Evolutionary conservation across 2,797 vertebrate genomes (phyloP), one percentile per base, ranked within the genome.

Genomic region (Ficedula albicollis): DNA sequence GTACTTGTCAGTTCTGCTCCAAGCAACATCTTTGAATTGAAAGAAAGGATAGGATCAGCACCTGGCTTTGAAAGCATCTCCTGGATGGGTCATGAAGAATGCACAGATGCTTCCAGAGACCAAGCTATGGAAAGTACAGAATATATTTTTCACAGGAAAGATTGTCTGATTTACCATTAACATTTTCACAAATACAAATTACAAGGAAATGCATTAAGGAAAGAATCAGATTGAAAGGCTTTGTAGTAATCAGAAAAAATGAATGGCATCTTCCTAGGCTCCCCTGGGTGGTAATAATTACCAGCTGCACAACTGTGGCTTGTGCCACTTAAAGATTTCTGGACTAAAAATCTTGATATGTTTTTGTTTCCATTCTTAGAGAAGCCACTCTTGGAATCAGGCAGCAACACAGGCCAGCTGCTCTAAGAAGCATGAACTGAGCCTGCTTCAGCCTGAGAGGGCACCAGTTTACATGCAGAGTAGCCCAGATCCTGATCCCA

Each of bases 141-240:
- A 84, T 73, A 41, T 66, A 26, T 84, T 91, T 94, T 82, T 52
- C 80, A 87, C 74, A 89, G 74, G 74, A 95, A 95, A 82, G 70
- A 80, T 41, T 67, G 38, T 89, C 55, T 87, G 56, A 90, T 91
- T 95, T 89, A 67, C 44, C 27, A 68, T 39, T 85, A 87, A 44
- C 82, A 78, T 87, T 73, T 81, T 87, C 78, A 85, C 58, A 91
- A 91, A 81, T 21, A 88, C 20, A 92, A 85, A 95, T 77, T 83
- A 94, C 29, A 81, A 91, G 91, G 89, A 95, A 91, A 95, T 81
- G 59, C 80, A 90, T 93, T 84, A 84, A 97, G 86, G 84, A 94
- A 95, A 93, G 55, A 95, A 95, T 96, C 88, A 93, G 49, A 87
- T 84, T 80, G 90, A 95, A 92, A 89, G 52, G 70, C 93, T 95